These are phyloP conservation scores for Egretta garzetta DNA, from an alignment of 2,113 vertebrate genomes.

Conservation along the genomic window DNA sequence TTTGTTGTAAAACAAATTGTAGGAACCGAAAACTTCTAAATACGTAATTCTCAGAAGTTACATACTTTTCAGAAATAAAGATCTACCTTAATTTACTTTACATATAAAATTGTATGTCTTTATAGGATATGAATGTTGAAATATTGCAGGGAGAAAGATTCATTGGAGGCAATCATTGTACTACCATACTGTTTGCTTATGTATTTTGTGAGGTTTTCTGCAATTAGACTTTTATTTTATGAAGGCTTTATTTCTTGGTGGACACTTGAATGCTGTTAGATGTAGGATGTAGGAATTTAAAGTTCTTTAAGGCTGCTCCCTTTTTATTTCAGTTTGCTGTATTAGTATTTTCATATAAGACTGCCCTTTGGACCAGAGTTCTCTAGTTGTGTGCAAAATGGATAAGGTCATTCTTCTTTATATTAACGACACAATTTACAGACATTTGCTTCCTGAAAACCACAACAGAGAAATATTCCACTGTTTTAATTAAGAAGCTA, in stretches of 20 bases:
- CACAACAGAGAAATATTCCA: not conserved
- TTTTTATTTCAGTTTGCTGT: not conserved
- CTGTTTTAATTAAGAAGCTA: not conserved
- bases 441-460: not conserved
- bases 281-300: not conserved
- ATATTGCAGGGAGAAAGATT: not conserved
- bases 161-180: accelerated
- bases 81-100: not conserved
- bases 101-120: not conserved
- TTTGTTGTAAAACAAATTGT: not conserved
- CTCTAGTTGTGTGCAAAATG: not conserved
- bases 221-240: not conserved
- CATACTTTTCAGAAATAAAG: not conserved
- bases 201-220: not conserved
- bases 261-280: not conserved
- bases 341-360: not conserved
- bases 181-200: not conserved
- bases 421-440: not conserved
- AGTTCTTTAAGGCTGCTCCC: not conserved
- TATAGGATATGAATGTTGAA: not conserved
- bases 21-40: not conserved
- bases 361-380: not conserved
- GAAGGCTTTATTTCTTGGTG: not conserved
- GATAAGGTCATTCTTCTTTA: not conserved
- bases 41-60: not conserved